A percentile compares a stretch with the other conserved stretches of the same genome.
These are phyloP conservation scores for Macquaria ambigua DNA, from an alignment of 2,113 vertebrate genomes.

Conservation along the genomic window DNA sequence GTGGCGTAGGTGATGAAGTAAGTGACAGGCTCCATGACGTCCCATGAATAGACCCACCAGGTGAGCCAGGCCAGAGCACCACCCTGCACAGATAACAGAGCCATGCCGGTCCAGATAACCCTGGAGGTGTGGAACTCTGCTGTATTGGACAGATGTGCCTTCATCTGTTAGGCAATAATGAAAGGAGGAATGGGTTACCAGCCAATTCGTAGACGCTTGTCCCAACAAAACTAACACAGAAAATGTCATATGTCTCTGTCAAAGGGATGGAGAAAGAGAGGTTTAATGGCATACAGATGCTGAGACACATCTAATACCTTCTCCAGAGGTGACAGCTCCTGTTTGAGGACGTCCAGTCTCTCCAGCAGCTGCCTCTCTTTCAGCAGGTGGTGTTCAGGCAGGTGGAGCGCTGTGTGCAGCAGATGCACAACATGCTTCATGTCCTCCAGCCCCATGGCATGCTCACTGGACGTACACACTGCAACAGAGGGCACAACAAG, in stretches of 20 bases:
- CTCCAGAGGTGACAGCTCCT: constrained; percentile 90
- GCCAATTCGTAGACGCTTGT: neutral
- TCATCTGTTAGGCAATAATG: constrained; percentile 82
- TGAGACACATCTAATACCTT: constrained; percentile 81
- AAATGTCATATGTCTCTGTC: neutral
- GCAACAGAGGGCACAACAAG: constrained; percentile 19
- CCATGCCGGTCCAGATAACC: constrained; percentile 90
- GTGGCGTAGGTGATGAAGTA: constrained; percentile 95
- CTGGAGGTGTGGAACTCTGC: constrained; percentile 84
- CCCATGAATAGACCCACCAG: constrained; percentile 99
- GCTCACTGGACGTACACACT: constrained; percentile 82
- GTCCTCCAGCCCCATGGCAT: constrained; percentile 80
- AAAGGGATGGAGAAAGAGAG: neutral
- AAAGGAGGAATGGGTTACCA: neutral
- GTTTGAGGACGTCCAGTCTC: constrained; percentile 87
- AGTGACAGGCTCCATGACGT: constrained; percentile 96
- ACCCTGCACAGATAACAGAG: constrained; percentile 91
- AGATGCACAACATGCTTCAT: constrained; percentile 89
- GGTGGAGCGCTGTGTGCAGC: constrained; percentile 88
- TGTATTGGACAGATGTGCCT: constrained; percentile 78
- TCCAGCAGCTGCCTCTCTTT: constrained; percentile 88
- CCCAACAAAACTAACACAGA: neutral
- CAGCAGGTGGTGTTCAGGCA: constrained; percentile 87
- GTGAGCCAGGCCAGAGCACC: constrained; percentile 95
- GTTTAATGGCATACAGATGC: neutral